Evolutionary conservation across 2,113 vertebrate genomes (phyloP), one percentile per base, ranked within the genome.

Genomic region (Cromileptes altivelis): DNA sequence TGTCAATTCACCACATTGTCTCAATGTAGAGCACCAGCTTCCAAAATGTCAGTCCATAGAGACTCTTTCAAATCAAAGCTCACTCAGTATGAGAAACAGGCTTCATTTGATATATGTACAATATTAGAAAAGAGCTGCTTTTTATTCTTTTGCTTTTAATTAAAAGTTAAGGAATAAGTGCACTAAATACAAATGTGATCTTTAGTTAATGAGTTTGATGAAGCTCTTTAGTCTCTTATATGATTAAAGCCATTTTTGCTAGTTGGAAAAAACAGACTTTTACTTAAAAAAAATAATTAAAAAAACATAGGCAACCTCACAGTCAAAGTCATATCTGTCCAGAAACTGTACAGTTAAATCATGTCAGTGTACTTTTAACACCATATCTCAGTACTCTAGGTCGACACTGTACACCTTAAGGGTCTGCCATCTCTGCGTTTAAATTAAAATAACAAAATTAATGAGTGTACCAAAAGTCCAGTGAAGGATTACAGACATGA

Each of bases 1-100:
- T 14, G 57, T 85, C 73, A 49, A 7, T 56, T 76, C 70, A 27
- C 27, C 10, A 52, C 62, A 58, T 86, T 80, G 76, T 84, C 49
- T 63, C 25, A 19, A 21, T 76, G 47, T 30, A 57, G 30, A 63
- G 57, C 18, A 55, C 18, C 52, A 8, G 13, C 50, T 78, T 61
- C 17, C 47, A 23, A 58, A 75, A 63, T 15, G 6, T 25, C 57
- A 18, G 30, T 13, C 25, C 4, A 11, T 50, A 12, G 2, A n/a
- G 3, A 64, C 11, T 47, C 37, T 68, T 74, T 83, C 9, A 73
- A 52, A 64, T 47, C 49, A 37, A 75, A 12, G 21, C 37, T 37
- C 33, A 14, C 13, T 53, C 8, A 45, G 23, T 40, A 47, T 18
- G 21, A 75, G 40, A 78, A 67, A 61, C 17, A 40, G 47, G 19